A percentile compares a stretch with the other conserved stretches of the same genome.
Conservation (phyloP, 1,140 invertebrate genomes). For the Leptinotarsa defecta region DNA sequence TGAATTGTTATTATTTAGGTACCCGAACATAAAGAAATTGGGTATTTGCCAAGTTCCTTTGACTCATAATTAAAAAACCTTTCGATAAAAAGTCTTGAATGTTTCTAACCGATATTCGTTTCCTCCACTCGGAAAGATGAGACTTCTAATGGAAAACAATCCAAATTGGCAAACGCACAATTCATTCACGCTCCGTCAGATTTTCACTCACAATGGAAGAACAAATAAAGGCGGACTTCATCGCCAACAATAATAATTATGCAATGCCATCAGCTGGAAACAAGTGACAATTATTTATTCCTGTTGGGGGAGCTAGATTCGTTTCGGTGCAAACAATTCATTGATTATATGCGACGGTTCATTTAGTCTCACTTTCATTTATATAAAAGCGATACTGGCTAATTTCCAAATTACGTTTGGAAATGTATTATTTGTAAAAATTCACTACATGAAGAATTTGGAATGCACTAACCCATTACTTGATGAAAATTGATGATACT, state of each 20-base stretch:
- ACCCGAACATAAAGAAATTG: not conserved
- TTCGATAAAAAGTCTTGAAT: not conserved
- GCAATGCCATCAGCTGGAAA: not conserved
- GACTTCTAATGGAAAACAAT: conserved; percentile 3
- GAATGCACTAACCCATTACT: too few relatives aligned
- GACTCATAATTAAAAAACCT: not conserved
- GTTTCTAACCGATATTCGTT: not conserved
- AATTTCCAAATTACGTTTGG: too few relatives aligned
- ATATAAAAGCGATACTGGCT: too few relatives aligned
- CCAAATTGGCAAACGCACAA: conserved; percentile 2
- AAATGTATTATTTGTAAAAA: too few relatives aligned
- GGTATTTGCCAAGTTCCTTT: not conserved
- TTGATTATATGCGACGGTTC: too few relatives aligned
- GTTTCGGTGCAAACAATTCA: too few relatives aligned
- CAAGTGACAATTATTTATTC: not conserved
- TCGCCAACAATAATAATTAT: not conserved
- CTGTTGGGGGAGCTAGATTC: not conserved
- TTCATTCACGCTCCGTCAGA: not conserved
- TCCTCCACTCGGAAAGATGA: not conserved
- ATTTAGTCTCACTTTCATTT: too few relatives aligned
- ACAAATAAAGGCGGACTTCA: conserved; percentile 3
- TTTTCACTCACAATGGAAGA: not conserved
- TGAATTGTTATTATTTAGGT: not conserved
- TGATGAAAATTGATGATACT: too few relatives aligned
- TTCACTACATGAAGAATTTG: too few relatives aligned